Evolutionary conservation across 2,797 vertebrate species (phyloP).

Genomic region (Leptoclinus maculatus): DNA sequence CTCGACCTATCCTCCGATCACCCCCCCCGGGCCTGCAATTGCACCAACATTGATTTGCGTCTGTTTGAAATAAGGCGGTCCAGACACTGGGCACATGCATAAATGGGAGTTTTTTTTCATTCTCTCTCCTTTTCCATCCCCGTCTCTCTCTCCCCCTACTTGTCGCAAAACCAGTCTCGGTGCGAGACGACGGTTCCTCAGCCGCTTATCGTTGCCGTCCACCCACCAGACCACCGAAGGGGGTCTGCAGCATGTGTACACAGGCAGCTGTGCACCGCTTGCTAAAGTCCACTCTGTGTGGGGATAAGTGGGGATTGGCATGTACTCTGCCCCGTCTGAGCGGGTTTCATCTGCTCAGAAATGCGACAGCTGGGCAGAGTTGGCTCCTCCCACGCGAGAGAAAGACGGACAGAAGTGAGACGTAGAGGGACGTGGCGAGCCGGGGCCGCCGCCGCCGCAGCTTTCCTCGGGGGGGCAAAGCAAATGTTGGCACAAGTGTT

Average conservation of each 20-base stretch:
- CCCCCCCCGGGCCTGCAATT: conserved; percentile 59
- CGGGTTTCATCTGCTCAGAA: conserved; percentile 78
- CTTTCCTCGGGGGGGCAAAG: conserved; percentile 70
- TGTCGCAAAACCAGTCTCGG: conserved; percentile 59
- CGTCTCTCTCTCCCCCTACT: conserved; percentile 13
- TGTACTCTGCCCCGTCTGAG: conserved; percentile 65
- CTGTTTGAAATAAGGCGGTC: conserved; percentile 69
- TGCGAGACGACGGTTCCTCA: conserved; percentile 50
- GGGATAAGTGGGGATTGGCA: conserved; percentile 80
- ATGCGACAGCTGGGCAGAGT: conserved; percentile 79
- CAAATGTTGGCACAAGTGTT: conserved; percentile 85
- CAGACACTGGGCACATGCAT: conserved; percentile 55
- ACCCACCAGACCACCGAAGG: conserved; percentile 64
- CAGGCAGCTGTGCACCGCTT: conserved; percentile 71
- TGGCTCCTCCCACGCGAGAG: conserved; percentile 57
- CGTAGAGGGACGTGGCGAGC: conserved; percentile 29
- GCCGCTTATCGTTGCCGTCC: conserved; percentile 71
- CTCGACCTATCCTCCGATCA: conserved; percentile 53
- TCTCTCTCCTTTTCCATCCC: conserved; percentile 27
- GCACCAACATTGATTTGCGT: conserved; percentile 74
- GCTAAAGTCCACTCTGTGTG: conserved; percentile 68
- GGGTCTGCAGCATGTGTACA: conserved; percentile 67
- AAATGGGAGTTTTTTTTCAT: conserved; percentile 20
- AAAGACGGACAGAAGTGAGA: conserved; percentile 57
- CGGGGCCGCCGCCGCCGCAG: conserved; percentile 50